These are phyloP conservation scores for Triplophysa tibetana DNA, from an alignment of 2,113 vertebrate species.

Conservation along the genomic window DNA sequence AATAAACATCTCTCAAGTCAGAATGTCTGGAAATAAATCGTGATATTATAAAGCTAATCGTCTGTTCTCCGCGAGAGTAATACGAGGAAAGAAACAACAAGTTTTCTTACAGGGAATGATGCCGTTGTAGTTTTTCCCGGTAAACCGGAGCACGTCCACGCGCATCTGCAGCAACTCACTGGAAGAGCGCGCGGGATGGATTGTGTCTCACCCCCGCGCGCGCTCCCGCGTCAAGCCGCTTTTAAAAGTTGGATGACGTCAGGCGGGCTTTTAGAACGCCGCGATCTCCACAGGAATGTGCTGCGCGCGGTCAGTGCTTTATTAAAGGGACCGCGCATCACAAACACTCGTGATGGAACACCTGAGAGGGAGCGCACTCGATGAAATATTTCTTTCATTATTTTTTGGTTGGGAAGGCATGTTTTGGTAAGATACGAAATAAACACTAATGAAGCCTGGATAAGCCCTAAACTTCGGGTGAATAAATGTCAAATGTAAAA, in stretches of 20 bases:
- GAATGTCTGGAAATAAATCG: not conserved
- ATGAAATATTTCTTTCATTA: too few species aligned
- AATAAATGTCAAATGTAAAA: too few species aligned
- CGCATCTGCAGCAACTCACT: conserved; percentile 29
- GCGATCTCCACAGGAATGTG: conserved; percentile 30
- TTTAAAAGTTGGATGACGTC: conserved; percentile 56
- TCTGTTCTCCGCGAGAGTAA: too few species aligned
- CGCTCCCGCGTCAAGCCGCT: conserved; percentile 38
- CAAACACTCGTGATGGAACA: not conserved
- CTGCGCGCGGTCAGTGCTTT: not conserved
- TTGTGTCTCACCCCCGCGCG: conserved; percentile 16
- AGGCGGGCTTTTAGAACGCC: conserved; percentile 44
- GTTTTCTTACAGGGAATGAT: conserved; percentile 25
- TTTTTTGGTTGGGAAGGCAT: too few species aligned
- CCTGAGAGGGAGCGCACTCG: not conserved
- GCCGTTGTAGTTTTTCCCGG: conserved; percentile 5
- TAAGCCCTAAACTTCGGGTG: too few species aligned
- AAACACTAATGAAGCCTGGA: too few species aligned
- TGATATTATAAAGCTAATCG: too few species aligned
- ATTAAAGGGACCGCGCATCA: conserved; percentile 37
- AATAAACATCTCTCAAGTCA: not conserved
- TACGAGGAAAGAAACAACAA: not conserved
- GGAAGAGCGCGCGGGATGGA: not conserved
- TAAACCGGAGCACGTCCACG: not conserved
- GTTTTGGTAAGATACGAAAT: too few species aligned